Evolutionary conservation across 2,113 vertebrate species (phyloP), one percentile per base, ranked within the genome.

Genomic region (Perccottus glenii): DNA sequence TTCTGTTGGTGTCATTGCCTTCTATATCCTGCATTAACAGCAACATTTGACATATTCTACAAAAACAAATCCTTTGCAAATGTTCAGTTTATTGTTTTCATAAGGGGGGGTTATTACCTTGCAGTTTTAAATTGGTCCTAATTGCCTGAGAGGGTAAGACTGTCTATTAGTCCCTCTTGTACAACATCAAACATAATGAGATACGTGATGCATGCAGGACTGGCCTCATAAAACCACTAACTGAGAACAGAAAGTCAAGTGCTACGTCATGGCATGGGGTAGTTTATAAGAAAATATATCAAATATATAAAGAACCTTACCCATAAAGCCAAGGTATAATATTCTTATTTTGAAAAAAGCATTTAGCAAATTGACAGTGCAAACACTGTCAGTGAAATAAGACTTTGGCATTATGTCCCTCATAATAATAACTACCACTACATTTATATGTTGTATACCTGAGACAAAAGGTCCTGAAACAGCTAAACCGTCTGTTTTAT

Each of bases 181-280:
- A 74, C 58, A 75, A 74, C 50, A 83, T 43, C 60, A 55, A 66
- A 27, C 48, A 60, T 80, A 81, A 83, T 81, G 53, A 67, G 69
- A 56, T 57, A 47, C 49, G 49, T 40, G 51, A 62, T 71, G 66
- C 70, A 73, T 42, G 58, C 63, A 47, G 56, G 60, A 59, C 51
- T 64, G 40, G 55, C 63, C 67, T 77, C 80, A 74, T 83, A 82
- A 81, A 84, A 79, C 40, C 58, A 80, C 52, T 63, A 70, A 81
- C 38, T 64, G 67, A 50, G 57, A 77, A 75, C 63, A 85, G 8
- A n/a, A 33, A 55, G 52, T 32, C 5, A 7, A 55, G 12, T 9
- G 5, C 14, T 9, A 38, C 33, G 36, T 55, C 7, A 55, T 9
- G 14, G 19, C 19, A 27, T 27, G 19, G 19, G 33, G 33, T 55